phyloP scores from a whole-genome alignment of 1,140 invertebrate genomes.

The Drosophila kikkawai region DNA sequence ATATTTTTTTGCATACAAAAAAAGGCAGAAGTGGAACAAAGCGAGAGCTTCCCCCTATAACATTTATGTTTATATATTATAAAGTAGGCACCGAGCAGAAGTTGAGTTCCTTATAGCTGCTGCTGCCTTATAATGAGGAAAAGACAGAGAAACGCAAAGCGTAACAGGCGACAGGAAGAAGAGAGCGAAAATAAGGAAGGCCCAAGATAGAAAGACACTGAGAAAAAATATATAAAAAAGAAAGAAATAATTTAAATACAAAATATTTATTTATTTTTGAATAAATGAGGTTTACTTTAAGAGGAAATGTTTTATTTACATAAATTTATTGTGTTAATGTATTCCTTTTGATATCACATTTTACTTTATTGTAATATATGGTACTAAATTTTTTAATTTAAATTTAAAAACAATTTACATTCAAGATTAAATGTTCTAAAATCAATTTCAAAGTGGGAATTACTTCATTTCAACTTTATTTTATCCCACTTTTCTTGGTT shows the following conservation, averaged over 20 bases:
- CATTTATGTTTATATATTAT: conserved; percentile 4
- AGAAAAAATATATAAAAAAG: neutral
- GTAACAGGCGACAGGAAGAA: conserved; percentile 66
- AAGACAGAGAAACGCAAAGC: conserved; percentile 14
- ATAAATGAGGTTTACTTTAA: no score
- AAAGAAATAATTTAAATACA: neutral
- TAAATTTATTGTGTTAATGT: neutral
- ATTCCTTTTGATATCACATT: no score
- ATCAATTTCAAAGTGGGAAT: neutral
- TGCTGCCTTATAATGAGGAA: conserved; percentile 61
- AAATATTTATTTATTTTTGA: neutral
- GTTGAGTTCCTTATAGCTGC: conserved; percentile 38
- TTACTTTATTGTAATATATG: no score
- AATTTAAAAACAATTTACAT: neutral
- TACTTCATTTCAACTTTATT: neutral
- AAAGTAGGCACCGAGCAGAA: conserved; percentile 1
- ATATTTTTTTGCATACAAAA: conserved; percentile 35
- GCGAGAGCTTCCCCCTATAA: conserved; percentile 11
- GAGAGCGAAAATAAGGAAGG: conserved; percentile 30
- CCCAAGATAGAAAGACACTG: conserved; percentile 13
- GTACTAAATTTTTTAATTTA: no score
- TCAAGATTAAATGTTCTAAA: neutral
- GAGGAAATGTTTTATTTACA: neutral
- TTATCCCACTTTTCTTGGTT: neutral
- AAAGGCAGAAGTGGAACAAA: conserved; percentile 17